Base-by-base conservation (phyloP, 2,888 invertebrate genomes). In the Drosophila subquinaria region DNA sequence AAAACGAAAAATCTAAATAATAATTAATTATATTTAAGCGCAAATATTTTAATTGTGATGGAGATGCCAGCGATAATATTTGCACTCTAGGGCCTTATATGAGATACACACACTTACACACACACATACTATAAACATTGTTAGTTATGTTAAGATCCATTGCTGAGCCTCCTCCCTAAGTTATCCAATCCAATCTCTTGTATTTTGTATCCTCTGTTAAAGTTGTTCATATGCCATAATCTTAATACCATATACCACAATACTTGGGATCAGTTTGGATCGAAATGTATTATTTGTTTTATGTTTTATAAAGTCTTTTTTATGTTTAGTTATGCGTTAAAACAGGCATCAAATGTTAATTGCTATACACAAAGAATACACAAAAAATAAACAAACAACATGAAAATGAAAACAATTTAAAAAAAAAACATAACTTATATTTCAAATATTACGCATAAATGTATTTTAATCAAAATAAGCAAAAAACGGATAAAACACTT, bases 391-490 rank as follows among this genome's bases (percentile, higher is more conserved):
- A 36, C 11, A 61, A 61, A 76, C 27, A 57, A 67, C 57, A 64
- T 4, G 23, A 27, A 67, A 69, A 38, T 63, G 40, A 70, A 52
- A 61, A 20, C 55, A 40, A 73, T 27, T 13, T 67, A 83, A 81
- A 72, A 57, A 57, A 47, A 47, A 5, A 27, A 23, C 20, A 45
- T 88, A 89, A 90, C 81, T 88, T 90, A 87, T 87, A 89, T 90
- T 85, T 89, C 90, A 86, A 89, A 88, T 92, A 89, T 90, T 88
- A 91, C 88, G 89, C 89, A 90, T 92, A 89, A 81, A 87, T 91
- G 91, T 92, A 91, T 92, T 92, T 92, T 92, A 92, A 91, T 90
- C 91, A 82, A 91, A 79, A 74, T 86, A 82, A 88, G 76, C 73
- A 71, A 85, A 75, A 57, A 57, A 47, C 78, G 84, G 89, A 88